These are phyloP conservation scores for Drosophila watanabei DNA, from an alignment of 1,140 invertebrate genomes.

Conservation along the genomic window DNA sequence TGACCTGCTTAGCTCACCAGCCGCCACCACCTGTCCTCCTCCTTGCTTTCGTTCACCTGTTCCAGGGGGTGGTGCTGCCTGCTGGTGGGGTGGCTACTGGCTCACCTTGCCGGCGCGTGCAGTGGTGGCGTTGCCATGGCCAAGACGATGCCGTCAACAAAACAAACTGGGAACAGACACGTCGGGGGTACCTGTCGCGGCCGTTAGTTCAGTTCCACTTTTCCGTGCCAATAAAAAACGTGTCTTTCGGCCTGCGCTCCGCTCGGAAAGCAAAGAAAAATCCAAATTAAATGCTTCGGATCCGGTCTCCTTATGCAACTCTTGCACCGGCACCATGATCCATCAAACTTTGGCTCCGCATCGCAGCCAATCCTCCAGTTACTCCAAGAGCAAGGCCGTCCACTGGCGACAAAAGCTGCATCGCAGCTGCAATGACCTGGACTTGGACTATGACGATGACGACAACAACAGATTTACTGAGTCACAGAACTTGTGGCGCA, in stretches of 20 bases:
- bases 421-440: constrained; percentile 71
- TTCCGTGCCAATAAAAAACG: constrained; percentile 77
- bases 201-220: constrained; percentile 78
- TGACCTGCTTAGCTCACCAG: constrained; percentile 70
- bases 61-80: constrained; percentile 19
- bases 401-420: constrained; percentile 69
- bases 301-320: constrained; percentile 52
- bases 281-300: constrained; percentile 52
- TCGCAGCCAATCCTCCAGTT: constrained; percentile 61
- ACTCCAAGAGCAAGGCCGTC: constrained; percentile 51
- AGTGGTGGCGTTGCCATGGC: constrained; percentile 72
- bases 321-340: constrained; percentile 52
- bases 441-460: constrained; percentile 36
- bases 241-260: constrained; percentile 46
- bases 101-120: constrained; percentile 44
- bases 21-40: constrained; percentile 38
- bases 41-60: neutral
- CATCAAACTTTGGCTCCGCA: constrained; percentile 74
- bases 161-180: constrained; percentile 61
- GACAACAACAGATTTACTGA: constrained; percentile 14
- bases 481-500: constrained; percentile 37
- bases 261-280: constrained; percentile 6
- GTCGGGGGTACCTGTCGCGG: constrained; percentile 59
- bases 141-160: constrained; percentile 72
- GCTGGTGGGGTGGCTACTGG: constrained; percentile 32